These are phyloP conservation scores for Xenopus borealis DNA, from an alignment of 2,113 vertebrate species.

Conservation along the genomic window DNA sequence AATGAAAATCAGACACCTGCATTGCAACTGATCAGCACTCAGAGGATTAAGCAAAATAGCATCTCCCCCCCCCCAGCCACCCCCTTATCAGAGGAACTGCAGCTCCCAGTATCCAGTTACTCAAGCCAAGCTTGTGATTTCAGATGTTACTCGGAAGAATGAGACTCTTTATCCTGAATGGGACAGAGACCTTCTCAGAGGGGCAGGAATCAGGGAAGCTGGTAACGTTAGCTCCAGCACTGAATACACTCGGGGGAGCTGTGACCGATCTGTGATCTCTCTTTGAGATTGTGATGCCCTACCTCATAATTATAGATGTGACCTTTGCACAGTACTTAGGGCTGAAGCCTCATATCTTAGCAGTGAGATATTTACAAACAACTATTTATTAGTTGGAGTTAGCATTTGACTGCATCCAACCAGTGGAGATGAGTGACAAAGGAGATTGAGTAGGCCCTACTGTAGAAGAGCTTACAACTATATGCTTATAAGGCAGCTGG, in stretches of 20 bases:
- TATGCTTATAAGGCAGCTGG: too few species aligned
- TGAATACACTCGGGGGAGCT: constrained; percentile 59
- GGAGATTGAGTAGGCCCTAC: too few species aligned
- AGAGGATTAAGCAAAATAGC: constrained; percentile 57
- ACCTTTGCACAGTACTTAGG: constrained; percentile 25
- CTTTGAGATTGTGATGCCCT: constrained; percentile 16
- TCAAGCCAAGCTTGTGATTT: constrained; percentile 68
- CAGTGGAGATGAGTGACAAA: too few species aligned
- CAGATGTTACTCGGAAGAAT: constrained; percentile 70
- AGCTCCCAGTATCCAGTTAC: constrained; percentile 68
- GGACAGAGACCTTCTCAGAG: constrained; percentile 65
- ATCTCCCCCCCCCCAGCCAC: constrained; percentile 51
- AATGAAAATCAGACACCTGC: constrained; percentile 93
- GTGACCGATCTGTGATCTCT: constrained; percentile 46
- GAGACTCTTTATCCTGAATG: constrained; percentile 67
- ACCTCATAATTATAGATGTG: background rate
- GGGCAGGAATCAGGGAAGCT: constrained; percentile 61
- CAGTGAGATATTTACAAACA: too few species aligned
- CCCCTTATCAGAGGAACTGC: constrained; percentile 59
- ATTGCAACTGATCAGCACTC: constrained; percentile 70
- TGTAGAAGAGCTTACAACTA: too few species aligned
- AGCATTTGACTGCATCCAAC: too few species aligned
- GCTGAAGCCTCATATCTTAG: background rate
- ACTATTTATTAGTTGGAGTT: too few species aligned
- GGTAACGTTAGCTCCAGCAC: constrained; percentile 53